phyloP scores from a whole-genome alignment of 2,888 invertebrate species.

The Girardia tigrina region DNA sequence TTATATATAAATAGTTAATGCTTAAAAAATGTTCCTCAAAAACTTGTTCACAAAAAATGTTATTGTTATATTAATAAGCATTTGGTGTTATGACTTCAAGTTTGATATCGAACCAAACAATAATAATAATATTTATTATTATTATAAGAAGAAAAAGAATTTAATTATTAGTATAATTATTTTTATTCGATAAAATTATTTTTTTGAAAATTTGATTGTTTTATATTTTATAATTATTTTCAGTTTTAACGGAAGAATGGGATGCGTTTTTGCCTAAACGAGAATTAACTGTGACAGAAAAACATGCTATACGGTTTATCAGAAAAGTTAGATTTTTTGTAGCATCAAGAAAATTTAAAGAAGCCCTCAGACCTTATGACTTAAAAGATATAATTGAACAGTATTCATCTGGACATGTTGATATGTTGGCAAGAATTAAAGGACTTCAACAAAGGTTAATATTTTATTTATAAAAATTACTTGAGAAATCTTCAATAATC shows the following conservation, averaged over 20 bases:
- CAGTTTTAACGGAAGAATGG: constrained; percentile 13
- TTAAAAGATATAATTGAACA: constrained; percentile 92
- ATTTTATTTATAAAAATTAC: background rate
- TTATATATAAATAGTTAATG: no score
- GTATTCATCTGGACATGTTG: constrained; percentile 74
- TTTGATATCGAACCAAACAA: no score
- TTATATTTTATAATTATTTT: no score
- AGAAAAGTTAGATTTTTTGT: constrained; percentile 88
- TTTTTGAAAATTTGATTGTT: no score
- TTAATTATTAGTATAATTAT: no score
- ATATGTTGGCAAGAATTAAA: constrained; percentile 76
- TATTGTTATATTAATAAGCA: no score
- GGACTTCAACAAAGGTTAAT: constrained; percentile 71
- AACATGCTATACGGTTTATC: constrained; percentile 75
- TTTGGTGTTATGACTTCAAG: no score
- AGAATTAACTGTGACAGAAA: constrained; percentile 44
- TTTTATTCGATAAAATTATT: no score
- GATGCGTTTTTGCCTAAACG: background rate
- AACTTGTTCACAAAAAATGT: no score
- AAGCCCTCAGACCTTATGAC: constrained; percentile 83
- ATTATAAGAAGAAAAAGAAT: no score
- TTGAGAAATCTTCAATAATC: background rate
- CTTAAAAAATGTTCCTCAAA: no score
- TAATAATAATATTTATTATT: no score
- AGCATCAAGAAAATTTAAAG: constrained; percentile 79